Evolutionary conservation across 2,888 invertebrate genomes (phyloP).

Genomic region (Eledona agricola): DNA sequence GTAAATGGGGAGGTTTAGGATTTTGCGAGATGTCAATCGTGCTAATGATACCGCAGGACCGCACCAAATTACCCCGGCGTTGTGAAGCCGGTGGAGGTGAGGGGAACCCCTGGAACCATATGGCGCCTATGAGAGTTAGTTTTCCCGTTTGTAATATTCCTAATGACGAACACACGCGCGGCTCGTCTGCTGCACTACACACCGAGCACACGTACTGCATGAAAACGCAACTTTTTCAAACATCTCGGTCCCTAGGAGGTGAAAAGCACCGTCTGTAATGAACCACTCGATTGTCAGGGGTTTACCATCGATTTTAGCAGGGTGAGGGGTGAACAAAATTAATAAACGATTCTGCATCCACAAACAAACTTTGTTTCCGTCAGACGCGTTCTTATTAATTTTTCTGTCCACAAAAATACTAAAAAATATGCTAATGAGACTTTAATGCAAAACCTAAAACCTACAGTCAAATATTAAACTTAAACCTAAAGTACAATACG

Average conservation of each 20-base stretch:
- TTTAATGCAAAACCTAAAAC: too few species aligned
- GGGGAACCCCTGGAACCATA: conserved; percentile 58
- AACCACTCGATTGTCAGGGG: conserved; percentile 33
- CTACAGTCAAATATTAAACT: too few species aligned
- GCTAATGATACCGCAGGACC: conserved; percentile 64
- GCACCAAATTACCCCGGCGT: conserved; percentile 61
- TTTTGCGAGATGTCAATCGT: conserved; percentile 63
- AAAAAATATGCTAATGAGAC: conserved; percentile 29
- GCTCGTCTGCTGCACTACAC: conserved; percentile 41
- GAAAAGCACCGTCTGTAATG: conserved; percentile 34
- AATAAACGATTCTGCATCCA: conserved; percentile 41
- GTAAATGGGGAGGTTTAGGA: conserved; percentile 55
- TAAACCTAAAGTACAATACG: too few species aligned
- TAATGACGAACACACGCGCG: conserved; percentile 63
- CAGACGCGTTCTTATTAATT: conserved; percentile 25
- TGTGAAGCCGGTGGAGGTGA: conserved; percentile 34
- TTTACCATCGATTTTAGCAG: conserved; percentile 18
- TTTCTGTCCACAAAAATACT: conserved; percentile 24
- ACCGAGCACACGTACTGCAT: conserved; percentile 60
- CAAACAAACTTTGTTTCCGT: conserved; percentile 37
- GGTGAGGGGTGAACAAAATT: conserved; percentile 38
- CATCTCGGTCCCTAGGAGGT: conserved; percentile 26
- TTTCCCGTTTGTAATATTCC: conserved; percentile 65
- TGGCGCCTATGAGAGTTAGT: conserved; percentile 63
- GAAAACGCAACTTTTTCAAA: conserved; percentile 60